Evolutionary conservation across 2,113 vertebrate genomes (phyloP), one percentile per base, ranked within the genome.

Genomic region (Stegostoma tigrinum): DNA sequence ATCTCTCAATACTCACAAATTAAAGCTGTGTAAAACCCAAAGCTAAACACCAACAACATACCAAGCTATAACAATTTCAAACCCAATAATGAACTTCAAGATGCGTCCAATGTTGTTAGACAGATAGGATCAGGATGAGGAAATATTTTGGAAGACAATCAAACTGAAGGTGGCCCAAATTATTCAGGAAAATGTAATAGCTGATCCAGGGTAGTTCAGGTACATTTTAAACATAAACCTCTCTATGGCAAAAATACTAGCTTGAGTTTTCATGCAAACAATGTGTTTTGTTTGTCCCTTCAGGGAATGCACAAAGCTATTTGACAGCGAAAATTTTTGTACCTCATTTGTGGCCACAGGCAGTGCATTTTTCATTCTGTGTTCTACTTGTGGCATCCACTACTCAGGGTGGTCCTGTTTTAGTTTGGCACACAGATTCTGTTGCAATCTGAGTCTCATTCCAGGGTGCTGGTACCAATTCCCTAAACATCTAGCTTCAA

Each of bases 161-260:
- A 93, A 8, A 83, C 38, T 83, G n/a, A 7, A n/a, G 0, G 55
- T 66, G 34, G 61, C 34, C 34, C 8, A 6, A 93, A 66, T 23
- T 61, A 93, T 38, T 93, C 89, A 93, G 34, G 89, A 93, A 42
- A 93, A 93, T 66, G 64, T 93, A 19, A 66, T n/a, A n/a, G 30
- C n/a, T 90, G 30, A 15, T 19, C 87, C 17, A 67, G 64, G 38
- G 30, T 21, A 7, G 89, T 38, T 83, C 80, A 8, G 38, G 19
- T 83, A 6, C 42, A n/a, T 83, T 38, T 6, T 42, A 21, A 21
- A 45, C 38, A 23, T 38, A 0, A 83, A 38, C 80, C n/a, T 23
- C 34, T 93, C 27, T 38, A 38, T 23, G 7, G 19, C 30, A 66
- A 93, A 66, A 66, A 64, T 24, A 64, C 55, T 6, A 66, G 61